Evolutionary conservation across 2,888 invertebrate species (phyloP).

Genomic region (Acanthosoma haemorrhoidale): DNA sequence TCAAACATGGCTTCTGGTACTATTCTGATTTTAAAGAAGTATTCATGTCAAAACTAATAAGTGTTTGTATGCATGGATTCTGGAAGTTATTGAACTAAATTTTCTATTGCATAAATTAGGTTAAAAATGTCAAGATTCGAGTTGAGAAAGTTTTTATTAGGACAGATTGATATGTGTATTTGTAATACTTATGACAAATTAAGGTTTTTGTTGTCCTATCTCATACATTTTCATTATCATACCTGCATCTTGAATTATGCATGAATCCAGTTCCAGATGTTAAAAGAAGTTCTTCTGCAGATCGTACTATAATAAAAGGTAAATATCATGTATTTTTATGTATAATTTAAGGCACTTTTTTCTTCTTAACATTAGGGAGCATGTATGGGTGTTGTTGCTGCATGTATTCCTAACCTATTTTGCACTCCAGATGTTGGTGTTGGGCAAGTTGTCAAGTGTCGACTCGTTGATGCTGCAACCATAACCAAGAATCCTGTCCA

Average conservation of each 20-base stretch:
- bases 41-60: too few species aligned
- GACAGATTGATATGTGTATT: too few species aligned
- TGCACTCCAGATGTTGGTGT: constrained; percentile 29
- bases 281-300: constrained; percentile 22
- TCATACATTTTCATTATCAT: background rate
- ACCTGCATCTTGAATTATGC: background rate
- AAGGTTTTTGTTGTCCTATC: background rate
- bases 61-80: too few species aligned
- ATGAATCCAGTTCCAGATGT: constrained; percentile 27
- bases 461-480: background rate
- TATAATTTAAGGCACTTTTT: constrained; percentile 3
- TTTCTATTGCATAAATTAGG: too few species aligned
- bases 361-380: background rate
- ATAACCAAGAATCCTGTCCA: background rate
- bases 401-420: constrained; percentile 26
- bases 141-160: too few species aligned
- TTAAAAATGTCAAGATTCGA: too few species aligned
- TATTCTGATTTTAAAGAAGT: too few species aligned
- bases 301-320: constrained; percentile 12
- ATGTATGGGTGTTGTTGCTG: constrained; percentile 22
- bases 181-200: too few species aligned
- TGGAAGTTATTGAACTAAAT: too few species aligned
- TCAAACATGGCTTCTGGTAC: too few species aligned
- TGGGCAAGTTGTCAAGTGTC: constrained; percentile 22
- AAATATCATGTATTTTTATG: background rate